Evolutionary conservation across 2,797 vertebrate genomes (phyloP), one percentile per base, ranked within the genome.

Genomic region (Telmatherina bonti): DNA sequence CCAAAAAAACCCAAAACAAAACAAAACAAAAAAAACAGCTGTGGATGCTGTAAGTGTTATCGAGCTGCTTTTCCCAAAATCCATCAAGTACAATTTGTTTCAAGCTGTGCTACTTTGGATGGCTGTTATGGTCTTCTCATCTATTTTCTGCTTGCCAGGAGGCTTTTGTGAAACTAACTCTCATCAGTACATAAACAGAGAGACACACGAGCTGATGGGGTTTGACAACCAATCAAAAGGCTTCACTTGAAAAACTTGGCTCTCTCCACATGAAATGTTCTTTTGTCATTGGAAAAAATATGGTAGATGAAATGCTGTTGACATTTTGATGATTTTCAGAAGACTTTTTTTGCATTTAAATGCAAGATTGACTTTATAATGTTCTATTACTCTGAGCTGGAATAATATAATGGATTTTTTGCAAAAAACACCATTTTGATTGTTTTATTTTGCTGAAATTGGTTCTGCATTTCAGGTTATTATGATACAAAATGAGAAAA

Each of bases 131-230:
- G 47, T 70, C 67, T 29, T 63, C 54, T 60, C 55, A 26, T 82
- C 56, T 75, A 61, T 66, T 79, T 76, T 35, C 22, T 60, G 45
- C 60, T 70, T 53, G 66, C 67, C 62, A 62, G 67, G 65, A 62
- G 51, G 49, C 64, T 56, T 60, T 72, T 35, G 30, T 36, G 49
- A 78, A 76, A 71, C 74, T 68, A 60, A 61, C 51, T 33, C 64
- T 43, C 29, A 70, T 68, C 62, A 59, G 66, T 38, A 41, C 56
- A 61, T 61, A 16, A 53, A 76, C 9, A 63, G 11, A 47, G 35
- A 61, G 30, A 36, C 66, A 57, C 47, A 30, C 26, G 31, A 79
- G 45, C 45, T 33, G 55, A 74, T 41, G 41, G 18, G 49, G 10
- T 67, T 64, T 73, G 74, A 72, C 76, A 61, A 70, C 35, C 22